Evolutionary conservation across 2,797 vertebrate genomes (phyloP).

Genomic region (Argyrosomus regius): DNA sequence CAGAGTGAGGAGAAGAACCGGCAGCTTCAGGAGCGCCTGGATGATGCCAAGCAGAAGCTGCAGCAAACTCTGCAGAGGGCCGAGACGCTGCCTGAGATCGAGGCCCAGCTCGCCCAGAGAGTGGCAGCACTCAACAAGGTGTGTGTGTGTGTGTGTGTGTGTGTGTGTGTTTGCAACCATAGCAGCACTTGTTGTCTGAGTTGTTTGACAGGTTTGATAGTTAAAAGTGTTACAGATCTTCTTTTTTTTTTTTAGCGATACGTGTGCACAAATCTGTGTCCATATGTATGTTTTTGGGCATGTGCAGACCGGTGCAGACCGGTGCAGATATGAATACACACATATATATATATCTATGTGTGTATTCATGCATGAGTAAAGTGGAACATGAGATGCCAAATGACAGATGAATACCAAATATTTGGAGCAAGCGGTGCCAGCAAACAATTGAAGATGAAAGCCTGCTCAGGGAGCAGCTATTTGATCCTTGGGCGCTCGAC

Average conservation of each 20-base stretch:
- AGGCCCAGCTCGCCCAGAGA: conserved; percentile 90
- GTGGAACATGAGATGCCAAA: conserved; percentile 29
- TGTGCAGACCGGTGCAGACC: no score
- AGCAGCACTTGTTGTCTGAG: background rate
- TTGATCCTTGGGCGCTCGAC: conserved; percentile 44
- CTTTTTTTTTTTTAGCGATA: no score
- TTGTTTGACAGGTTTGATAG: background rate
- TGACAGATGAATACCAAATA: conserved; percentile 43
- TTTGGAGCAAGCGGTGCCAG: conserved; percentile 27
- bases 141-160: conserved; percentile 35
- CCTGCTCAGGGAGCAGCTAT: conserved; percentile 17
- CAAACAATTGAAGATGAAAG: conserved; percentile 32
- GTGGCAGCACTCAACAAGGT: conserved; percentile 92
- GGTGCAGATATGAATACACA: background rate
- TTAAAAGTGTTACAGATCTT: background rate
- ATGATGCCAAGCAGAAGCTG: conserved; percentile 93
- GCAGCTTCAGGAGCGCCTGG: conserved; percentile 93
- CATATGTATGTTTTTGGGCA: no score
- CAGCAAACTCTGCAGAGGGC: conserved; percentile 91
- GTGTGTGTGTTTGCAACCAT: background rate
- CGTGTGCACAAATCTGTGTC: background rate
- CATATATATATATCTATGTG: background rate
- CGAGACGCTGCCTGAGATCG: conserved; percentile 93
- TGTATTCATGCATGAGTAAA: conserved; percentile 15
- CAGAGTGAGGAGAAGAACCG: conserved; percentile 95